These are phyloP conservation scores for Erythrocercus mccallii DNA, from an alignment of 2,113 vertebrate species.

Conservation along the genomic window DNA sequence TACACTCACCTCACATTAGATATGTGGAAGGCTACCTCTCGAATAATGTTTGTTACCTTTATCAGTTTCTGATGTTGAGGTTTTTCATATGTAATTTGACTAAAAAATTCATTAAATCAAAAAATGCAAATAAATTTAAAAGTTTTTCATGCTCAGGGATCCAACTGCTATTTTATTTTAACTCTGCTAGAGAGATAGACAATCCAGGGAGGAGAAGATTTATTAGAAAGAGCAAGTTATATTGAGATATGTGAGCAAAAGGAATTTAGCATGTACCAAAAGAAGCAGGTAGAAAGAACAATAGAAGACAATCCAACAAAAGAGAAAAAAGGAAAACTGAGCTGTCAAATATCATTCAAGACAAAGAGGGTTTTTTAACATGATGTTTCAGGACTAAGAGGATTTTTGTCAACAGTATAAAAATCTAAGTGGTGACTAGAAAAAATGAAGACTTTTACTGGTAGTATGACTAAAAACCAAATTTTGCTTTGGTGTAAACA, in stretches of 20 bases:
- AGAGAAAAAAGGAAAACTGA: not conserved
- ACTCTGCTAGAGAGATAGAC: not conserved
- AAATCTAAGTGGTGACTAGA: not conserved
- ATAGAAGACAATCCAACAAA: not conserved
- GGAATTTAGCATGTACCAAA: rapidly evolving
- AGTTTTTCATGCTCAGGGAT: not conserved
- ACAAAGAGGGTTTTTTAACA: not conserved
- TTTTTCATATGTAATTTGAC: not conserved
- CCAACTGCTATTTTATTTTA: not conserved
- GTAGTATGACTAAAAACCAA: not conserved
- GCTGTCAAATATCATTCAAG: not conserved
- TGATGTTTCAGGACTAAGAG: not conserved
- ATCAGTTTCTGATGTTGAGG: not conserved
- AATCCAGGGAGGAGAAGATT: not conserved
- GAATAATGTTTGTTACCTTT: not conserved
- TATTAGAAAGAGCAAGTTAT: not conserved
- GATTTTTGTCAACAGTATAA: not conserved
- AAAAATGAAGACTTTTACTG: not conserved
- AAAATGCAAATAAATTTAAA: not conserved
- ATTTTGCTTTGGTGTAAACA: not conserved
- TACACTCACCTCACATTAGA: not conserved
- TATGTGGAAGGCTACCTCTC: not conserved
- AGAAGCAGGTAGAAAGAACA: not conserved
- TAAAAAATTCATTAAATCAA: not conserved
- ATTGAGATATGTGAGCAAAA: not conserved